Conservation (phyloP, 2,113 vertebrate genomes). For the Phoenicopterus ruber region DNA sequence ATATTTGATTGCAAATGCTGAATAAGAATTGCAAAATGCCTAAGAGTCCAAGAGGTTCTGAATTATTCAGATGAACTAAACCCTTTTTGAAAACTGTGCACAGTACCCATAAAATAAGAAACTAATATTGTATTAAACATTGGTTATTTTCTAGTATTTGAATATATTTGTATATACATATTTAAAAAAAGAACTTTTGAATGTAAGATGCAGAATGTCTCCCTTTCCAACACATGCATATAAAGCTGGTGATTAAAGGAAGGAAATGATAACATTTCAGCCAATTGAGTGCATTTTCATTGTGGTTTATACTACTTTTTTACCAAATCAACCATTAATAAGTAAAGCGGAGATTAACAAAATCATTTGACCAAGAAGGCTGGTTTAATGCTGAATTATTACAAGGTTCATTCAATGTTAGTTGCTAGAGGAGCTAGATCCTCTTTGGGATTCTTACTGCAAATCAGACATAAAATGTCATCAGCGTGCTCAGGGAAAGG, state of each 20-base stretch:
- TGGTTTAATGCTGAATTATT: not conserved
- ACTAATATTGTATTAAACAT: not conserved
- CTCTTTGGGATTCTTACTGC: not conserved
- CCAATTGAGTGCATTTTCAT: not conserved
- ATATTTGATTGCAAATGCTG: not conserved
- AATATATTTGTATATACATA: not conserved
- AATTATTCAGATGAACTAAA: not conserved
- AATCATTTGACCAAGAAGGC: not conserved
- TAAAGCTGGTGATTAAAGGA: not conserved
- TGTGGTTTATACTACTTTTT: not conserved
- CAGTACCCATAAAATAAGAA: not conserved
- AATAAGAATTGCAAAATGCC: not conserved
- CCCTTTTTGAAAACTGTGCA: not conserved
- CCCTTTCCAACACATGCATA: not conserved
- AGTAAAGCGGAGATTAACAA: not conserved
- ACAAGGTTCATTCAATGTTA: not conserved
- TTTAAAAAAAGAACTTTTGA: not conserved
- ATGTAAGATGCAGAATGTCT: not conserved
- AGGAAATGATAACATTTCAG: not conserved
- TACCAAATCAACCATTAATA: not conserved
- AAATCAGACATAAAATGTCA: not conserved
- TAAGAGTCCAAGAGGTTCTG: not conserved
- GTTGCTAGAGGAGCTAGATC: not conserved
- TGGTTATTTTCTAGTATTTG: not conserved
- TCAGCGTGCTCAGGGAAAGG: not conserved